Evolutionary conservation across 2,113 vertebrate genomes (phyloP), one percentile per base, ranked within the genome.

Genomic region (Chunga burmeisteri): DNA sequence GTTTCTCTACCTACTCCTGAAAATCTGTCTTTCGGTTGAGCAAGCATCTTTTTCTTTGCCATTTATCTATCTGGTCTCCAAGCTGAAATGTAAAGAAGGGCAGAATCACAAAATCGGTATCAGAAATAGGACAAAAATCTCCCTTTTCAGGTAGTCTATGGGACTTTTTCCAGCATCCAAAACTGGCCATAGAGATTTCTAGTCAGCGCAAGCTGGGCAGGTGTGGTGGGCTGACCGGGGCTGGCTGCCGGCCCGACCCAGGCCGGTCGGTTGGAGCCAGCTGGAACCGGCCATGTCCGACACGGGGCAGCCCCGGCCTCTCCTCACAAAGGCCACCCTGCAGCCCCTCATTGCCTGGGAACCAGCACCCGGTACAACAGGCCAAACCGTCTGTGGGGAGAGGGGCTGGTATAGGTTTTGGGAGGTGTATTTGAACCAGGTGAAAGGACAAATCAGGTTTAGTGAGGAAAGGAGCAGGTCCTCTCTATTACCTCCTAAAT

Each of bases 181-280:
- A 85, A 16, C 8, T 63, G 46, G 10, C 40, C 36, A 26, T 15
- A 29, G 67, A 29, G n/a, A 20, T 40, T 27, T 73, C n/a, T 36
- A 29, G 36, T 34, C 49, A 78, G 74, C 4, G 3, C 16, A n/a
- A 42, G 53, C 3, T 63, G 38, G 59, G 19, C 8, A 13, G 26
- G 16, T 30, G 59, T 30, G 18, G 23, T 47, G 32, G 23, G 32
- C 72, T 73, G 18, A 25, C 34, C 13, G 12, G 36, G 70, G n/a
- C 47, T 81, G 47, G 11, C 32, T 44, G 49, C 32, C 19, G 5
- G 15, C 38, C 38, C 52, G 50, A 16, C 9, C 7, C 21, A 5
- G 4, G 6, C 2, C 0, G 13, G 13, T 4, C 2, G 4, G 40
- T 10, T 2, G 1, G 46, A 71, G 32, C 16, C 5, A 10, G 23